Evolutionary conservation across 2,797 vertebrate genomes (phyloP).

Genomic region (Neosilurus hyrtlii): DNA sequence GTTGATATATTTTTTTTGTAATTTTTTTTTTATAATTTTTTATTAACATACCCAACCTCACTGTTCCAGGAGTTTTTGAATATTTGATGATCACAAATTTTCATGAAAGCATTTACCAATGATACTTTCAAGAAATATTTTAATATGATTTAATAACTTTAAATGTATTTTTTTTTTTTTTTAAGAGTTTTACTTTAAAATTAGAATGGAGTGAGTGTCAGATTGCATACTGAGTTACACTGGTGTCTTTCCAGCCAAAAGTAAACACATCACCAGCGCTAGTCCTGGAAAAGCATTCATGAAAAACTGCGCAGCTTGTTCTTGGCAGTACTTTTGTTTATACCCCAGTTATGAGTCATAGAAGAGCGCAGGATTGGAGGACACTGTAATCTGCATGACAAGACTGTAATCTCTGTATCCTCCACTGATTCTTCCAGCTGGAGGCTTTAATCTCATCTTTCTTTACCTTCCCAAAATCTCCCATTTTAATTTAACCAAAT

Average conservation of each 20-base stretch:
- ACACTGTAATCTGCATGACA: neutral
- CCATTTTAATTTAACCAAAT: neutral
- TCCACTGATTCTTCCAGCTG: neutral
- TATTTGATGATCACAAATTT: neutral
- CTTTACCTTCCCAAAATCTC: neutral
- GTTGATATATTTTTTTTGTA: too few species aligned
- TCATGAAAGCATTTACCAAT: neutral
- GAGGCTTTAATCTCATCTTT: neutral
- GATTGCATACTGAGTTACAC: neutral
- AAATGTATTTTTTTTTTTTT: too few species aligned
- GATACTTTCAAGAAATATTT: neutral
- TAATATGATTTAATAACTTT: neutral
- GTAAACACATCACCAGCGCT: neutral
- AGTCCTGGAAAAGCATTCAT: neutral
- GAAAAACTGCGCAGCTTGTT: neutral
- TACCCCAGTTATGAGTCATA: neutral
- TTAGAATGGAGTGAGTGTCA: neutral
- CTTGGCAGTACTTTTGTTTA: neutral
- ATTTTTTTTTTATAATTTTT: too few species aligned
- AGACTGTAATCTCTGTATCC: neutral
- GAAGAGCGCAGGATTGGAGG: neutral
- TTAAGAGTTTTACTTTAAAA: too few species aligned
- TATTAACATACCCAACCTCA: neutral
- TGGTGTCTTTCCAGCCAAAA: neutral
- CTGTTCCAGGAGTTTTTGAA: neutral